Conservation (phyloP, 2,888 invertebrate genomes). For the Dorcus hopei region DNA sequence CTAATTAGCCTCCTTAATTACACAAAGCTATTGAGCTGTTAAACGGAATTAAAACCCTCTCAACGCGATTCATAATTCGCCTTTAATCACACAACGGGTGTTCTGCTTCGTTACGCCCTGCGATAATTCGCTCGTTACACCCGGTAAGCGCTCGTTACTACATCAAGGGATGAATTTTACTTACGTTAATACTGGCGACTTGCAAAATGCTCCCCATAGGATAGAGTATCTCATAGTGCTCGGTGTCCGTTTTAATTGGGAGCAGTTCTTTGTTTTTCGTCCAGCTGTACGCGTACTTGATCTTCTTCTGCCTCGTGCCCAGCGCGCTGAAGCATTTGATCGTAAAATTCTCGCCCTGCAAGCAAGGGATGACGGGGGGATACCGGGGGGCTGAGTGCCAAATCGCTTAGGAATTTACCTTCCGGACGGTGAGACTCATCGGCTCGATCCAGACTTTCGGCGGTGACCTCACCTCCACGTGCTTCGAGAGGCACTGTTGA, state of each 20-base stretch:
- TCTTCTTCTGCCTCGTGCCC: constrained; percentile 58
- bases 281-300: constrained; percentile 79
- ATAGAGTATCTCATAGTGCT: constrained; percentile 81
- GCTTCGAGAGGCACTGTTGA: constrained; percentile 64
- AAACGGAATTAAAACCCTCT: not conserved
- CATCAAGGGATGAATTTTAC: constrained; percentile 15
- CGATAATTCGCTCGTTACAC: too few species aligned
- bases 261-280: constrained; percentile 73
- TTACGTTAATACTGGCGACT: constrained; percentile 72
- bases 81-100: too few species aligned
- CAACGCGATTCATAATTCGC: too few species aligned
- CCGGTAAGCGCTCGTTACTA: not conserved
- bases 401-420: constrained; percentile 50
- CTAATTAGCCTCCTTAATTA: too few species aligned
- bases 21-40: too few species aligned
- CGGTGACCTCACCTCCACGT: constrained; percentile 60
- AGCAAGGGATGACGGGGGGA: constrained; percentile 16
- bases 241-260: constrained; percentile 68
- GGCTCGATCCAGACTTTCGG: constrained; percentile 68
- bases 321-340: constrained; percentile 73
- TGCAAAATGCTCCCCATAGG: constrained; percentile 81
- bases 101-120: too few species aligned
- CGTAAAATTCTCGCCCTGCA: constrained; percentile 66
- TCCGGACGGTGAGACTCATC: constrained; percentile 66
- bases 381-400: not conserved